Evolutionary conservation across 2,888 invertebrate species (phyloP).

Genomic region (Andricus curvator): DNA sequence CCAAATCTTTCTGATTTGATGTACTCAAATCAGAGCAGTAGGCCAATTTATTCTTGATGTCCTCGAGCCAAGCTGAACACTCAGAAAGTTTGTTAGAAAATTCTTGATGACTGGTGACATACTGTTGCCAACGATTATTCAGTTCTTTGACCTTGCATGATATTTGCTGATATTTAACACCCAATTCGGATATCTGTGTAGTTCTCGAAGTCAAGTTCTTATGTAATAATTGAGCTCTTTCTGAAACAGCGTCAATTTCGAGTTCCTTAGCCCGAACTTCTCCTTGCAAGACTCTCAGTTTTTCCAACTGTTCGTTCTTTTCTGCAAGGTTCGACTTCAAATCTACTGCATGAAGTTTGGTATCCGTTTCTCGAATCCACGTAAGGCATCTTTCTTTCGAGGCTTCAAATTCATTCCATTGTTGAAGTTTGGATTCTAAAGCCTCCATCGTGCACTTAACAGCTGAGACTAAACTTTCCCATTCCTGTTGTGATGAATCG

Average conservation of each 20-base stretch:
- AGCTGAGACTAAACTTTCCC: conserved; percentile 89
- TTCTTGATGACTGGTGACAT: conserved; percentile 92
- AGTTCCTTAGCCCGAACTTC: conserved; percentile 94
- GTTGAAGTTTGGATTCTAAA: conserved; percentile 90
- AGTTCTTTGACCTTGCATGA: conserved; percentile 95
- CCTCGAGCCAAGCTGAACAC: conserved; percentile 91
- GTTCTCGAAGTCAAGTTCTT: conserved; percentile 87
- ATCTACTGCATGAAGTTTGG: conserved; percentile 92
- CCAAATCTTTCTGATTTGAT: conserved; percentile 91
- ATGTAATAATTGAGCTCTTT: conserved; percentile 91
- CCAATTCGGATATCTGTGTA: conserved; percentile 93
- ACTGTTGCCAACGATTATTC: conserved; percentile 94
- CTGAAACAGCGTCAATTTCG: conserved; percentile 95
- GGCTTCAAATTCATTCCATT: conserved; percentile 95
- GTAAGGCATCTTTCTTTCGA: conserved; percentile 90
- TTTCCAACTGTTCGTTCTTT: conserved; percentile 91
- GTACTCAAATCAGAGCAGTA: conserved; percentile 91
- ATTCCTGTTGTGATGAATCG: conserved; percentile 93
- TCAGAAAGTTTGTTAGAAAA: conserved; percentile 90
- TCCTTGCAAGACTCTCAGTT: conserved; percentile 89
- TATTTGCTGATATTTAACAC: conserved; percentile 93
- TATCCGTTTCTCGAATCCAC: conserved; percentile 94
- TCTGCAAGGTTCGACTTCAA: conserved; percentile 89
- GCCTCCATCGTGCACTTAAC: conserved; percentile 88
- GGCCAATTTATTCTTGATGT: conserved; percentile 89